Conservation (phyloP, 2,113 vertebrate species). For the Micromys minutus region DNA sequence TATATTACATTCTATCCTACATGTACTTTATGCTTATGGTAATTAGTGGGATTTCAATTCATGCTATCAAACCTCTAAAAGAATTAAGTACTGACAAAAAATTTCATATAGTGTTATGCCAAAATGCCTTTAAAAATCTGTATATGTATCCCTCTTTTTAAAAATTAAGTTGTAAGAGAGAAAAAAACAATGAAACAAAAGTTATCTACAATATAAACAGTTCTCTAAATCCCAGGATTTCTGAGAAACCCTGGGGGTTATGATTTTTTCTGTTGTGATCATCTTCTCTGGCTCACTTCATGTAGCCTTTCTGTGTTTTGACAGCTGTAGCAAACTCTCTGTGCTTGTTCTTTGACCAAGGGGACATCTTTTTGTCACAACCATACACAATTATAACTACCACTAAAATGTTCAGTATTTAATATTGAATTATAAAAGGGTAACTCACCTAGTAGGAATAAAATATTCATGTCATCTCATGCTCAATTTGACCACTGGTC, state of each 20-base stretch:
- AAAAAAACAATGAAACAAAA: not conserved
- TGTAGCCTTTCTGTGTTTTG: not conserved
- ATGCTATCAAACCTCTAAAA: too few species aligned
- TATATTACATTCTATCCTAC: too few species aligned
- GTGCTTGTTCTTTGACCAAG: not conserved
- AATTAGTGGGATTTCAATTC: too few species aligned
- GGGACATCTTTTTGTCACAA: not conserved
- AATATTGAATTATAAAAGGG: rapidly evolving
- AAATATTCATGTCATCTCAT: not conserved
- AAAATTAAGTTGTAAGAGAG: too few species aligned
- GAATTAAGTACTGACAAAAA: too few species aligned
- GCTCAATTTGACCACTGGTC: not conserved
- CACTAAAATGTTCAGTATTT: not conserved
- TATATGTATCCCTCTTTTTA: too few species aligned
- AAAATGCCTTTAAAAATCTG: too few species aligned
- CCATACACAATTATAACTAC: not conserved
- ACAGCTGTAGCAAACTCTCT: not conserved
- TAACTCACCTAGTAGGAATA: not conserved
- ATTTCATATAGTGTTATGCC: too few species aligned
- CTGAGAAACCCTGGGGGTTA: too few species aligned
- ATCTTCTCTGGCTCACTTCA: not conserved
- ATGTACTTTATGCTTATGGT: too few species aligned
- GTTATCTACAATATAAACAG: not conserved
- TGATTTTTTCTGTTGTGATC: not conserved
- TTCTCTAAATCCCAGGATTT: not conserved